Conservation (phyloP, 1,140 invertebrate species). For the Drosophila azteca region DNA sequence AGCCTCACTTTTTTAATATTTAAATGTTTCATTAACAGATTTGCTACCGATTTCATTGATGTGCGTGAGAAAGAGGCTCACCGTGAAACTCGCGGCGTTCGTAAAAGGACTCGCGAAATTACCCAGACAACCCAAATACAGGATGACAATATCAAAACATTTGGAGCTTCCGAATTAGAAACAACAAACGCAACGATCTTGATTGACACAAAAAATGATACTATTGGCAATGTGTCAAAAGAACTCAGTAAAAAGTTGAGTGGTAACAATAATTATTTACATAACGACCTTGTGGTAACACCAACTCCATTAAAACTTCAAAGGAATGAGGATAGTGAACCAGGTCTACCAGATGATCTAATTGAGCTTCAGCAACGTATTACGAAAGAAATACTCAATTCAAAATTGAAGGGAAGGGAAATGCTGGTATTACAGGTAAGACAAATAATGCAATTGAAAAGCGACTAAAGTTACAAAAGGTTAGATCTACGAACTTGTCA, state of each 20-base stretch:
- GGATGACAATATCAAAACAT: conserved; percentile 44
- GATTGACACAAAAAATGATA: conserved; percentile 28
- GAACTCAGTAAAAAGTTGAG: conserved; percentile 10
- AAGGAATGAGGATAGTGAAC: conserved; percentile 22
- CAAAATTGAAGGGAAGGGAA: conserved; percentile 80
- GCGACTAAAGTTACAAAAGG: too few relatives aligned
- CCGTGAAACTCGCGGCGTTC: conserved; percentile 75
- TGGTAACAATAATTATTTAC: conserved; percentile 13
- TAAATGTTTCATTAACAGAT: conserved; percentile 85
- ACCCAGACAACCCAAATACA: conserved; percentile 45
- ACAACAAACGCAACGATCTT: conserved; percentile 1
- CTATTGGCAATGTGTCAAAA: not conserved
- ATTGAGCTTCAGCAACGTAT: conserved; percentile 80
- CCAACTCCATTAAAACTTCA: conserved; percentile 5
- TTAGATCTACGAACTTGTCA: too few relatives aligned
- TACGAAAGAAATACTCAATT: conserved; percentile 81
- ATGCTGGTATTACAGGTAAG: conserved; percentile 81
- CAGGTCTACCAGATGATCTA: conserved; percentile 59
- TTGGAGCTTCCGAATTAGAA: conserved; percentile 5
- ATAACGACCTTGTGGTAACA: conserved; percentile 10
- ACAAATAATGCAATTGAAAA: not conserved
- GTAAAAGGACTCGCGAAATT: conserved; percentile 34
- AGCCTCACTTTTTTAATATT: not conserved
- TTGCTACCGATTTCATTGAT: conserved; percentile 96
- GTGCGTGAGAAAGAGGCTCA: conserved; percentile 91